Conservation (phyloP, 2,113 vertebrate genomes). For the Neotragus moschatus region DNA sequence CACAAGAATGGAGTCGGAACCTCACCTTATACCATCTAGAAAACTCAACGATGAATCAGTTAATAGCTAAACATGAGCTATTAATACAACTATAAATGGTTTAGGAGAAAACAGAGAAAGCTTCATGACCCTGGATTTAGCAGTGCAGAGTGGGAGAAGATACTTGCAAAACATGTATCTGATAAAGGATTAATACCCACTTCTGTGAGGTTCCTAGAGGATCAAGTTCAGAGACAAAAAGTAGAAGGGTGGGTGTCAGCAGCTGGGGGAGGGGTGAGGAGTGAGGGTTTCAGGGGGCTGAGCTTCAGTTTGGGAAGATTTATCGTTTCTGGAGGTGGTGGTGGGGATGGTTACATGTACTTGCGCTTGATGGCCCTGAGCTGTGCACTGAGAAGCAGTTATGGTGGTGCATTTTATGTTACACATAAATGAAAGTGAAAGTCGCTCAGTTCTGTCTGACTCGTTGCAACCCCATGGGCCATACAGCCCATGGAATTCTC, state of each 20-base stretch:
- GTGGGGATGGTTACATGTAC: neutral
- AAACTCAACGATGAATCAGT: neutral
- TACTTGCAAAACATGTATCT: neutral
- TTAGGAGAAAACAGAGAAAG: neutral
- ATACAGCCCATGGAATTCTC: neutral
- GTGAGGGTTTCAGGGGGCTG: neutral
- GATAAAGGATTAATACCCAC: neutral
- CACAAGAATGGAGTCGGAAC: neutral
- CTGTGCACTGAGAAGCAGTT: neutral
- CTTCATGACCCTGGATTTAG: neutral
- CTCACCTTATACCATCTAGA: neutral
- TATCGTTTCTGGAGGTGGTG: neutral
- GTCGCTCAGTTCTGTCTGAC: neutral
- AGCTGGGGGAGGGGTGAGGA: neutral
- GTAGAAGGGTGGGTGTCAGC: neutral
- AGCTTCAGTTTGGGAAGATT: neutral
- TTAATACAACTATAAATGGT: neutral
- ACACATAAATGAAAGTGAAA: neutral
- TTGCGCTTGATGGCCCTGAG: neutral
- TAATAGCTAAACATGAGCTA: neutral
- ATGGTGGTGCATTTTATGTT: neutral
- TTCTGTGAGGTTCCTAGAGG: neutral
- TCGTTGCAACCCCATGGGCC: neutral
- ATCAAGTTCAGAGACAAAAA: neutral
- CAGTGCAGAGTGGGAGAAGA: neutral